Base-by-base conservation (phyloP, 2,888 invertebrate genomes). In the Xylota sylvarum region DNA sequence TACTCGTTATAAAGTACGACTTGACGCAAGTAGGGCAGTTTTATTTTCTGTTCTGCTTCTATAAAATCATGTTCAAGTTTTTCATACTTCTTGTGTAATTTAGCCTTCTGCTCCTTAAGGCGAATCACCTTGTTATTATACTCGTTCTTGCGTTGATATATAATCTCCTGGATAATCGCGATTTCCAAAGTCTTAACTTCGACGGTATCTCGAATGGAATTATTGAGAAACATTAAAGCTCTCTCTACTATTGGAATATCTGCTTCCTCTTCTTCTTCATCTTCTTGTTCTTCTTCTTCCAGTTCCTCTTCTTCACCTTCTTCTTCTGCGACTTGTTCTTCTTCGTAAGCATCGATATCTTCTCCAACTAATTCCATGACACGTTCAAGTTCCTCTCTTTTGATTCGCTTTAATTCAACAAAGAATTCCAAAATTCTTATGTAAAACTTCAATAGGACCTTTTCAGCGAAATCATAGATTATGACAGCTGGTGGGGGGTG, bases 1-100 rank as follows among this genome's bases (percentile, higher is more conserved):
- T 90, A 91, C 78, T 92, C 92, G 0, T 84, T 37, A 5, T 89
- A 89, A 67, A 89, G 69, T 32, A 91, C 80, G 5, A 91, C 89
- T 23, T 88, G 82, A 0, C 89, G 89, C 32, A 91, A 88, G 0
- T 80, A 7, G 4, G 69, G 86, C 12, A 91, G 73, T 14, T 79
- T 65, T 37, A 85, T 37, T 0, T 92, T 93, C 84, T 93, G 56
- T n/a, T 32, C 81, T 2, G 17, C 12, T 1, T 17, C 7, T 2
- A 19, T n/a, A 0, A 72, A 32, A 0, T 82, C 77, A 2, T 50
- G 17, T 40, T 30, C 9, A n/a, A 86, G 27, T 12, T 43, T 73
- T 7, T 73, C 14, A 52, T 72, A 52, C 7, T 73, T 86, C 1
- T 27, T 6, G 43, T 82, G 82, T 1, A 86, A n/a, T 4, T 19